Base-by-base conservation (phyloP, 2,113 vertebrate genomes). In the Tor tambroides region DNA sequence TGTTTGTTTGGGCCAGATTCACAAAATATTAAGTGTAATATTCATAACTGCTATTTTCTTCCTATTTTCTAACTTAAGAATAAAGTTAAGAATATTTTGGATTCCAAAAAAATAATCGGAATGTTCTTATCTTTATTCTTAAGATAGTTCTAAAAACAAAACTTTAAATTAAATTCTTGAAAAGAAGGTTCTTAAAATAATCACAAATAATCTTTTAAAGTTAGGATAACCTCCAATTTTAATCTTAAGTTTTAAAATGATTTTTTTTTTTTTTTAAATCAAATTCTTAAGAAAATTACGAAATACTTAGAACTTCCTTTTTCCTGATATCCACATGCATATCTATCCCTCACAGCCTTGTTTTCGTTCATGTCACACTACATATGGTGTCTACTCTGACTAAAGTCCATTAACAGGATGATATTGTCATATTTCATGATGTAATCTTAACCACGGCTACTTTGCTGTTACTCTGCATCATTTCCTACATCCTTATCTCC, bases 401-500 rank as follows among this genome's bases (percentile, higher is more conserved):
- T n/a, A 35, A 35, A 30, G 28, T 32, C 51, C 10, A 32, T 79
- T 79, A 56, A 79, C 30, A 59, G 19, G 30, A 56, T 5, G 1
- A 10, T 81, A 26, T 63, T 81, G 21, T 63, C 21, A 63, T 8
- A 43, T 81, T 81, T 81, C 56, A 49, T 83, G 63, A 83, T 41
- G 51, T 63, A 80, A 41, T 49, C 63, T 49, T 32, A 46, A n/a
- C 9, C 43, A 46, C 10, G 23, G 43, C 54, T 77, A 11, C 46
- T 35, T 82, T 59, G 63, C 12, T n/a, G 1, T 82, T n/a, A 35
- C 2, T 15, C 59, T 51, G 14, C 15, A 0, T 84, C 49, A 51
- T 67, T 12, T 75, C 49, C 46, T 61, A 14, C 67, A 69, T 81
- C 51, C 76, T 80, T 85, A 81, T 80, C 79, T 78, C 51, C 78